Base-by-base conservation (phyloP, 2,888 invertebrate species). In the Malthinus flaveolus region DNA sequence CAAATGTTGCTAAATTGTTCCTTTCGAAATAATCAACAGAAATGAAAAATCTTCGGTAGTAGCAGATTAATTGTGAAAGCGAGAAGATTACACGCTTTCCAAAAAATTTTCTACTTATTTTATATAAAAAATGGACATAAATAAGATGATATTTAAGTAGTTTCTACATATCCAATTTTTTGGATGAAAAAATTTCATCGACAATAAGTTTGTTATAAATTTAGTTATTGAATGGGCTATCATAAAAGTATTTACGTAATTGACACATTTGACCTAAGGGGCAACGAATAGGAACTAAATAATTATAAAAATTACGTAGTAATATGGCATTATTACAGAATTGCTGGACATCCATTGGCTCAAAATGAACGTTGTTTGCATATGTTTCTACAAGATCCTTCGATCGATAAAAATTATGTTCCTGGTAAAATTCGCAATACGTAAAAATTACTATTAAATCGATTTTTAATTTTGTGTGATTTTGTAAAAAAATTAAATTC, bases 351-450 rank as follows among this genome's bases (percentile, higher is more conserved):
- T 81, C 98, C 98, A 2, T 82, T 98, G 76, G 98, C 98, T 59
- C 98, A 99, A 83, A 98, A 98, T 79, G 98, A 99, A 82, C 87
- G 95, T 75, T 99, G 98, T 82, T 87, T 99, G 74, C 99, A 99
- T 81, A 98, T 99, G 94, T 99, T 99, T 84, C 87, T 99, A 65
- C 97, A 98, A 80, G 98, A 98, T 74, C 91, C 91, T 48, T 88
- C 90, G 74, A 98, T 99, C 79, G 98, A 99, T 82, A 97, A 95
- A 84, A 98, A 96, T 83, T 99, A 99, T 81, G 95, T 98, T 68
- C 99, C 99, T 71, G 99, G 99, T 72, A 98, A 99, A 84, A 98
- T 99, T 80, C 86, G 97, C 78, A 96, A 94, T 84, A 93, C 94
- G 84, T 93, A 93, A 88, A 71, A 46, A 42, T 56, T 54, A 42